Conservation (phyloP, 2,888 invertebrate genomes). For the Azorinus chamasolen region DNA sequence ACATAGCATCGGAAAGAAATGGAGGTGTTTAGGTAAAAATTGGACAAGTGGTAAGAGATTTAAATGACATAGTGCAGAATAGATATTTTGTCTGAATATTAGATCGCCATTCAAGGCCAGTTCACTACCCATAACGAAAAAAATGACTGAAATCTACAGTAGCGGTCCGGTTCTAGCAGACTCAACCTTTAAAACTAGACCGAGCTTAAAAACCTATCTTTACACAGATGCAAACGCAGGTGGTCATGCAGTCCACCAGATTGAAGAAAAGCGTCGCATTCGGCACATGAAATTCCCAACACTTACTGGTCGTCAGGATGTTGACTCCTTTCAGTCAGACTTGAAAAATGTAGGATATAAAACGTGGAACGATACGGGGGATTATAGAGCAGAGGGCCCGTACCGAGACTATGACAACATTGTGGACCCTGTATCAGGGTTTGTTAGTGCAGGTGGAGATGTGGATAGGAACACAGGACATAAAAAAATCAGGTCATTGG, state of each 20-base stretch:
- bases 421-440: slow-evolving; percentile 85
- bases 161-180: slow-evolving; percentile 75
- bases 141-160: slow-evolving; percentile 75
- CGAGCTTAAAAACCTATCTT: slow-evolving; percentile 76
- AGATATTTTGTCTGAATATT: too few relatives aligned
- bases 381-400: slow-evolving; percentile 79
- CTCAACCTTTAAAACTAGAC: slow-evolving; percentile 78
- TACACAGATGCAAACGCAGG: slow-evolving; percentile 80
- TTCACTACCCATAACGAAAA: slow-evolving; percentile 9
- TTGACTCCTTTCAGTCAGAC: slow-evolving; percentile 79
- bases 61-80: too few relatives aligned
- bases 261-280: slow-evolving; percentile 78
- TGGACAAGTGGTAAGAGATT: too few relatives aligned
- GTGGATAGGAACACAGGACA: slow-evolving; percentile 82
- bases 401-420: slow-evolving; percentile 83
- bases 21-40: too few relatives aligned
- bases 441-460: slow-evolving; percentile 84
- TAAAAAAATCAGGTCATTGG: slow-evolving; percentile 77
- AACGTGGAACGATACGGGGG: slow-evolving; percentile 83
- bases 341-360: slow-evolving; percentile 69
- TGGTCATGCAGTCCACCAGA: slow-evolving; percentile 76
- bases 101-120: too few relatives aligned
- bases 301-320: slow-evolving; percentile 77
- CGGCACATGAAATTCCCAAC: slow-evolving; percentile 83
- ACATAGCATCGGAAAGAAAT: slow-evolving; percentile 72